phyloP scores from a whole-genome alignment of 2,113 vertebrate species.

The Brachirus orientalis region DNA sequence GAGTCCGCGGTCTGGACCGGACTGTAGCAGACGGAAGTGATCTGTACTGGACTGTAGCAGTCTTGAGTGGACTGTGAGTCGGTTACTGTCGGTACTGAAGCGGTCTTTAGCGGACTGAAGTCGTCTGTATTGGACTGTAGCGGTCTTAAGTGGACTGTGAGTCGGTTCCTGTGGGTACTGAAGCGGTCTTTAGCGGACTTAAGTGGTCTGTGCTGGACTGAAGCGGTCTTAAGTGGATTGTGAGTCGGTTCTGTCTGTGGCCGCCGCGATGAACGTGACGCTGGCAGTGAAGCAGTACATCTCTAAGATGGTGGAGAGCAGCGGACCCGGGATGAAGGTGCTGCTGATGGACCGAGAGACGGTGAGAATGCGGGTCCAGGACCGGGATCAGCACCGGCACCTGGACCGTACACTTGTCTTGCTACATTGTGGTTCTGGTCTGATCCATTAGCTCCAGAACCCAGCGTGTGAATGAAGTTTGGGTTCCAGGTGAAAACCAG shows the following conservation, averaged over 20 bases:
- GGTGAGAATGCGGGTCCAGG: constrained; percentile 77
- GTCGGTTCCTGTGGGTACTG: no score
- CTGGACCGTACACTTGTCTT: no score
- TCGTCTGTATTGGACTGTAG: background rate
- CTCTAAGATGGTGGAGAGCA: constrained; percentile 96
- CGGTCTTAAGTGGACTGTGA: background rate
- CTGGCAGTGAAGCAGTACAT: constrained; percentile 95
- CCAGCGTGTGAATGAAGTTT: no score
- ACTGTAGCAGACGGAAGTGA: no score
- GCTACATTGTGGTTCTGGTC: no score
- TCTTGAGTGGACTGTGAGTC: background rate
- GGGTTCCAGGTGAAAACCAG: no score
- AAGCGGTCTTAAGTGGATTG: background rate
- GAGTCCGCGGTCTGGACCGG: background rate
- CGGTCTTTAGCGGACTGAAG: no score
- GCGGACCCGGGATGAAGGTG: constrained; percentile 96
- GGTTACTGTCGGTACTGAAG: background rate
- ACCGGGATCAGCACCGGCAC: no score
- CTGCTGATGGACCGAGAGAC: constrained; percentile 97
- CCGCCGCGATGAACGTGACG: constrained; percentile 90
- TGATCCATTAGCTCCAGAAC: no score
- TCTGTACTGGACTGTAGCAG: background rate
- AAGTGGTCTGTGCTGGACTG: background rate
- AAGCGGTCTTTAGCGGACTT: background rate
- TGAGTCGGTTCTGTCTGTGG: no score